Percentiles rank a stretch among this genome's conserved stretches.
Conservation (phyloP, 2,888 invertebrate genomes). For the Osedax fenrisi region DNA sequence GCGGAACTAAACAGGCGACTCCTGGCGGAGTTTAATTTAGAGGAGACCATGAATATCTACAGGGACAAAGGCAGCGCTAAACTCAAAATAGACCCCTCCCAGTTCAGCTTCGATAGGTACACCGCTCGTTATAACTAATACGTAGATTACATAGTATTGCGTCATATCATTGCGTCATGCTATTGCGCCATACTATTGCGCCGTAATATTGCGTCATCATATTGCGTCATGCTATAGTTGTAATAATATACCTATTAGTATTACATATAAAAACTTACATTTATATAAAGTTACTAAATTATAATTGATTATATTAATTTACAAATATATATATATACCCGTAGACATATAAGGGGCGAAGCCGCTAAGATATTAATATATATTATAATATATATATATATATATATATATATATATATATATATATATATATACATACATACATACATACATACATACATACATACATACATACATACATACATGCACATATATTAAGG, state of each 20-base stretch:
- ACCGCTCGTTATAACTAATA: too few relatives aligned
- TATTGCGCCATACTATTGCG: too few relatives aligned
- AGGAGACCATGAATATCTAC: conserved; percentile 1
- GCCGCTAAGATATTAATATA: neutral
- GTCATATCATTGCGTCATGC: too few relatives aligned
- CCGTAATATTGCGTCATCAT: too few relatives aligned
- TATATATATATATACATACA: neutral
- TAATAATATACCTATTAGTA: too few relatives aligned
- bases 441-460: neutral
- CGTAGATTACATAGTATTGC: too few relatives aligned
- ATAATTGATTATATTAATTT: neutral
- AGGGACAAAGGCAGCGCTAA: conserved; percentile 3
- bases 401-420: neutral
- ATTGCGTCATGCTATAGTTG: too few relatives aligned
- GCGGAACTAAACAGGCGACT: neutral
- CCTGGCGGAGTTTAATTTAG: neutral
- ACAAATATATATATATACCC: neutral
- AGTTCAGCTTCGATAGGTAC: conserved; percentile 19
- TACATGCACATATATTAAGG: neutral
- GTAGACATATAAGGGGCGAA: neutral
- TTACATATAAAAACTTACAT: too few relatives aligned
- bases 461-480: neutral
- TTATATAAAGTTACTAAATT: neutral
- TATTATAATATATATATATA: neutral
- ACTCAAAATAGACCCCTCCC: conserved; percentile 5